A percentile compares a stretch with the other conserved stretches of the same genome.
Evolutionary conservation across 1,140 invertebrate genomes (phyloP).

Genomic region (Dendroctonus valens): DNA sequence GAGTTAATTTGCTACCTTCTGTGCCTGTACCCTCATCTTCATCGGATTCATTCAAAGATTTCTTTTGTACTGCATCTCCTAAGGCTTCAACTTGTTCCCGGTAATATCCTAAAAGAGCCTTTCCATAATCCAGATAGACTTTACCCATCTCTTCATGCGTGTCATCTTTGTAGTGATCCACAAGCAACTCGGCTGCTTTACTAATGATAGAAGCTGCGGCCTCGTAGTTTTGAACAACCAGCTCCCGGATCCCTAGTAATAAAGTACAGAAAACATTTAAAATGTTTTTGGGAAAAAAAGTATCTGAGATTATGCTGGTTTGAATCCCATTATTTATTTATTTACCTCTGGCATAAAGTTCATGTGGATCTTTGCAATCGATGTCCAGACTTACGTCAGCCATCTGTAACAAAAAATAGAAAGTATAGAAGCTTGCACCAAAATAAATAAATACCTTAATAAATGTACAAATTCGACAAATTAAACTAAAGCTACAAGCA

Average conservation of each 20-base stretch:
- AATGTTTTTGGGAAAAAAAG: too few species aligned
- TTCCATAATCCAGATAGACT: slow-evolving; percentile 66
- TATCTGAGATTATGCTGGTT: background rate
- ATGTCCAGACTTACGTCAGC: slow-evolving; percentile 54
- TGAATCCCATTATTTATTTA: background rate
- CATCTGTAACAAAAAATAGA: slow-evolving; percentile 53
- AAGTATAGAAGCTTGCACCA: background rate
- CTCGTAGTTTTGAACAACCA: slow-evolving; percentile 75
- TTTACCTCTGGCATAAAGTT: slow-evolving; percentile 58
- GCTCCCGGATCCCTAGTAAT: slow-evolving; percentile 65
- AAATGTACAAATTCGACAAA: too few species aligned
- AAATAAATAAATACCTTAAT: too few species aligned
- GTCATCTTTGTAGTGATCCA: slow-evolving; percentile 70
- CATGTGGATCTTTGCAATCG: slow-evolving; percentile 54
- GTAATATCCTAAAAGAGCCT: slow-evolving; percentile 76
- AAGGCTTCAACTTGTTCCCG: slow-evolving; percentile 78
- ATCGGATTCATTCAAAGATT: slow-evolving; percentile 38
- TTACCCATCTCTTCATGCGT: slow-evolving; percentile 74
- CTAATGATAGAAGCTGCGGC: slow-evolving; percentile 74
- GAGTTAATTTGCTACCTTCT: background rate
- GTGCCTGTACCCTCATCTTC: slow-evolving; percentile 35
- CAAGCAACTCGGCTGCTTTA: slow-evolving; percentile 71
- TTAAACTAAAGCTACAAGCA: too few species aligned
- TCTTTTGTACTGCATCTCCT: slow-evolving; percentile 53
- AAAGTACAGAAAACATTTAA: background rate